Percentiles rank a stretch among this genome's conserved stretches.
phyloP scores from a whole-genome alignment of 2,113 vertebrate genomes.

The Chrysemys picta region DNA sequence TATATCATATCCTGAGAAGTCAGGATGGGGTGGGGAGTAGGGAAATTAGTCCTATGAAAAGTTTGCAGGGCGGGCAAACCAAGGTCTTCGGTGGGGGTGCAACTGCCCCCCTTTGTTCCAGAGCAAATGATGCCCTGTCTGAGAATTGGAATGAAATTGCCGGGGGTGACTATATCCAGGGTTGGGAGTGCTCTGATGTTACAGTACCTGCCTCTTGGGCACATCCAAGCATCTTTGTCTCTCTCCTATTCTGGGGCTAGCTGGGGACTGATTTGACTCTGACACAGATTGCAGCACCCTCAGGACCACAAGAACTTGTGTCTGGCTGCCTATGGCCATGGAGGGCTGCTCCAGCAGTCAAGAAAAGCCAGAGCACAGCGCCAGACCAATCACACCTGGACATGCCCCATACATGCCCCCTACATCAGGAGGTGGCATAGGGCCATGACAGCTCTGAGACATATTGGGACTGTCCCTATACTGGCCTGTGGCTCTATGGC shows the following conservation, averaged over 20 bases:
- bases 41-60: background rate
- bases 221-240: background rate
- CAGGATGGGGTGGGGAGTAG: background rate
- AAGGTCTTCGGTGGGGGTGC: background rate
- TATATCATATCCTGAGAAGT: background rate
- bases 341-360: background rate
- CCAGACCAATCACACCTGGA: background rate
- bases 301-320: background rate
- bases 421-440: background rate
- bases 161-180: background rate
- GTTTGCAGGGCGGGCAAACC: background rate
- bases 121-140: background rate
- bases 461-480: accelerated
- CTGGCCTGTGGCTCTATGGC: background rate
- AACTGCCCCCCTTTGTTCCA: background rate
- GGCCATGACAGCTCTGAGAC: background rate
- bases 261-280: background rate
- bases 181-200: background rate
- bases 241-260: background rate
- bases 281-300: background rate
- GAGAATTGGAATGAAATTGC: background rate
- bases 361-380: background rate
- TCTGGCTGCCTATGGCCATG: background rate
- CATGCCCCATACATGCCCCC: too few species aligned
- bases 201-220: background rate